Base-by-base conservation (phyloP, 2,888 invertebrate species). In the Hemaris fuciformis region DNA sequence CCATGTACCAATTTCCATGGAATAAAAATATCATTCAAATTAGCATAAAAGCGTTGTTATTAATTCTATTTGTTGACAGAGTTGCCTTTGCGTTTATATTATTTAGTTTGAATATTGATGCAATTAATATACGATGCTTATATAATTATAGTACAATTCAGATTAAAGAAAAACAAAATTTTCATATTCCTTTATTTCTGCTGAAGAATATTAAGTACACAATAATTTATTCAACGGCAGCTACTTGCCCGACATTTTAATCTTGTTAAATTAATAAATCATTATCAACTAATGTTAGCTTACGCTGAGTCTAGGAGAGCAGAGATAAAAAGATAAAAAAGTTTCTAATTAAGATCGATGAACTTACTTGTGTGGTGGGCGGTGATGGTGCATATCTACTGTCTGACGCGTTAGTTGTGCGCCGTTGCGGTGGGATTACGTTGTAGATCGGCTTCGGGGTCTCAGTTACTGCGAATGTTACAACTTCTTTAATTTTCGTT, bases 361-460 rank as follows among this genome's bases (percentile, higher is more conserved):
- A 57, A 67, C 80, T 80, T 73, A 89, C 91, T 79, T 88, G 86
- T 66, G 84, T 81, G 42, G 89, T 86, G 69, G 90, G 84, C 64
- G 84, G 78, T 63, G 81, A 75, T 42, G 81, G 76, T 61, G 80
- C 73, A 71, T 85, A 81, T 72, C 82, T 75, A 46, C 75, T 73
- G 66, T 89, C 88, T n/a, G 80, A 80, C 41, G 87, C 80, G 69
- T 88, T 89, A 34, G 84, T 88, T 60, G 80, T 80, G 57, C 89
- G 88, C 22, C 93, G 91, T 31, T 61, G 66, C 25, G 85, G 84
- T 41, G 93, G 94, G 73, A 94, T 94, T 70, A 94, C 93, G 74
- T 94, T 94, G 80, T 93, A 93, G 69, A 95, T 95, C 10, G 94
- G 94, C 74, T 89, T 87, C 61, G 93, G 92, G 27, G 93, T 93